Conservation (phyloP, 1,140 invertebrate species). For the Cydia pomonella region DNA sequence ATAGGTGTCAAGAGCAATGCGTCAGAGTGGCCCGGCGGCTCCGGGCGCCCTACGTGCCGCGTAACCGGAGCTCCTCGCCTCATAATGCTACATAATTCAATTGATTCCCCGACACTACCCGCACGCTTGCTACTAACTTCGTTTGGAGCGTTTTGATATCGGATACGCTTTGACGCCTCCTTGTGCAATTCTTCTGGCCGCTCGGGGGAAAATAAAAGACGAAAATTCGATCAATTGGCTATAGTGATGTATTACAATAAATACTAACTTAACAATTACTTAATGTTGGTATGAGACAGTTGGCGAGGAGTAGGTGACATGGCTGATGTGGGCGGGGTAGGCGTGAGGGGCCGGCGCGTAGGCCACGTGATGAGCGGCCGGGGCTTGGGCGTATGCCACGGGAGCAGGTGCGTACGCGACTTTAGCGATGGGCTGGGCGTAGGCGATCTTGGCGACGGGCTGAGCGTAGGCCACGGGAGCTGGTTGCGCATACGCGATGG, state of each 20-base stretch:
- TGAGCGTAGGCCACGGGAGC: conserved; percentile 38
- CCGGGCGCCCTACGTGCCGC: conserved; percentile 63
- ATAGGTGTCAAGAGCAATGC: conserved; percentile 75
- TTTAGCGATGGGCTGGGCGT: conserved; percentile 38
- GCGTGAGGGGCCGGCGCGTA: conserved; percentile 28
- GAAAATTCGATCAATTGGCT: conserved; percentile 43
- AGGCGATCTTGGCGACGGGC: conserved; percentile 40
- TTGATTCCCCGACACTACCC: conserved; percentile 78
- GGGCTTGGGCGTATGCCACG: conserved; percentile 29
- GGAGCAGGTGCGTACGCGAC: conserved; percentile 43
- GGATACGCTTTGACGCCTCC: conserved; percentile 73
- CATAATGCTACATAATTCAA: conserved; percentile 79
- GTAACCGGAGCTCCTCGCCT: conserved; percentile 72
- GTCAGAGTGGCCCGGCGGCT: conserved; percentile 56
- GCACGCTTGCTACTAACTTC: conserved; percentile 74
- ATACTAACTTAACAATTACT: conserved; percentile 47
- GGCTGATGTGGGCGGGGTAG: conserved; percentile 39
- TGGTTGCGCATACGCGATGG: conserved; percentile 43
- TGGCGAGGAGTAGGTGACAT: conserved; percentile 61
- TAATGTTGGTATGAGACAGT: conserved; percentile 64
- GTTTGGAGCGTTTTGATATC: conserved; percentile 78
- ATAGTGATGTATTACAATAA: conserved; percentile 59
- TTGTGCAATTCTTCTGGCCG: conserved; percentile 58
- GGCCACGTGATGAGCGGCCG: conserved; percentile 15
- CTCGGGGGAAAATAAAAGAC: conserved; percentile 52